Conservation (phyloP, 35 echinoderm and acorn worm species). For the Eucidaris tribuloides region DNA sequence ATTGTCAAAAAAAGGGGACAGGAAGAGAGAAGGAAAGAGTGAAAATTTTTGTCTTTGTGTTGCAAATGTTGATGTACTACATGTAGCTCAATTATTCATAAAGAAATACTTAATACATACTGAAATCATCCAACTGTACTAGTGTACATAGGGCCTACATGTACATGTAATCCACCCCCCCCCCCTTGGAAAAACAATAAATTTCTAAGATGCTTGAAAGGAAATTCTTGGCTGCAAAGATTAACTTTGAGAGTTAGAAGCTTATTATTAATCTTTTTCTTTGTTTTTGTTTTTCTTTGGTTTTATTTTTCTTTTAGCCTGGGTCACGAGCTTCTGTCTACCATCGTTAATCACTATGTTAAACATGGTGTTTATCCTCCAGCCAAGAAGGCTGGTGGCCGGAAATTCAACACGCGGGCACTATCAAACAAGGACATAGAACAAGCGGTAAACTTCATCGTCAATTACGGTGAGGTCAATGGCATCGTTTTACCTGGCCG, state of each 20-base stretch:
- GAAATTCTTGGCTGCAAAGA: not conserved
- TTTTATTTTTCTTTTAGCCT: not conserved
- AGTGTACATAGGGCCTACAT: too few relatives aligned
- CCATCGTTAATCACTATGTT: slow-evolving; percentile 38
- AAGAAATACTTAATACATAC: too few relatives aligned
- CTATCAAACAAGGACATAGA: slow-evolving; percentile 22
- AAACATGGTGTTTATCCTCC: slow-evolving; percentile 12
- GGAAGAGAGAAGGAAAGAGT: too few relatives aligned
- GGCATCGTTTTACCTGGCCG: slow-evolving; percentile 55
- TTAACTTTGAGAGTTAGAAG: not conserved
- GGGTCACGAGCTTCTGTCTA: slow-evolving; percentile 1
- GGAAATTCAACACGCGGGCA: slow-evolving; percentile 9
- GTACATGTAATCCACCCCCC: too few relatives aligned
- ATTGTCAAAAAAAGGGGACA: too few relatives aligned
- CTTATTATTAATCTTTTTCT: not conserved
- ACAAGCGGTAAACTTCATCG: slow-evolving; percentile 29
- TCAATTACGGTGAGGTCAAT: slow-evolving; percentile 33
- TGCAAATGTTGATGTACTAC: too few relatives aligned
- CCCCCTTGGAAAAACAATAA: too few relatives aligned
- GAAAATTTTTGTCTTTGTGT: too few relatives aligned
- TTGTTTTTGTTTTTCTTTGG: not conserved
- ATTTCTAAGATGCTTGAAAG: too few relatives aligned
- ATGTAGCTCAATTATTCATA: too few relatives aligned
- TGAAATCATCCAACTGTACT: too few relatives aligned
- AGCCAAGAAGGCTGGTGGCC: slow-evolving; percentile 38